Evolutionary conservation across 2,888 invertebrate species (phyloP).

Genomic region (Phortica okadai): DNA sequence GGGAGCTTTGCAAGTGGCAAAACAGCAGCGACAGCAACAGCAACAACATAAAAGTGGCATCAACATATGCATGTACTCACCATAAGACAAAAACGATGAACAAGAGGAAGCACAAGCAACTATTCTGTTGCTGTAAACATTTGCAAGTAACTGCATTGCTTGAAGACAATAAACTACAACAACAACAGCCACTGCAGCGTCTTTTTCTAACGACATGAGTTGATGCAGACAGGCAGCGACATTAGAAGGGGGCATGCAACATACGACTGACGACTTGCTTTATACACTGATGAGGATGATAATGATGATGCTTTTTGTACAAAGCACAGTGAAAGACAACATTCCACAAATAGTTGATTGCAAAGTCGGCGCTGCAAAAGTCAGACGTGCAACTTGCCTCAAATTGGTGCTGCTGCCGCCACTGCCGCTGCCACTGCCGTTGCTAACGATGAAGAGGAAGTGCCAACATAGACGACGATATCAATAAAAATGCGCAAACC

Average conservation of each 20-base stretch:
- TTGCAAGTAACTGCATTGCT: constrained; percentile 1
- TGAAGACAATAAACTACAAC: constrained; percentile 1
- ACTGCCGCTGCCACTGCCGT: not conserved
- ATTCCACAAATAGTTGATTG: constrained; percentile 55
- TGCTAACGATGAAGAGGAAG: constrained; percentile 44
- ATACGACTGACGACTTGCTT: not conserved
- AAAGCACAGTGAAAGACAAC: constrained; percentile 40
- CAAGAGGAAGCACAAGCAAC: not conserved
- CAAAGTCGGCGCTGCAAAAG: not conserved
- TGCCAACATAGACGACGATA: constrained; percentile 55
- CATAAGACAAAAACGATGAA: not conserved
- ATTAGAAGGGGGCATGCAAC: not conserved
- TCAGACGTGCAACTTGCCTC: constrained; percentile 13
- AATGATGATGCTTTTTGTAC: not conserved
- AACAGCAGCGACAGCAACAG: not conserved
- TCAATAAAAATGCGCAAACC: constrained; percentile 56
- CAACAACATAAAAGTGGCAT: not conserved
- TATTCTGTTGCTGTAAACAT: not conserved
- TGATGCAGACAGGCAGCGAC: not conserved
- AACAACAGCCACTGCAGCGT: not conserved
- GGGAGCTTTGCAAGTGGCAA: not conserved
- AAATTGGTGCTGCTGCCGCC: not conserved
- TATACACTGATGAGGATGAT: not conserved
- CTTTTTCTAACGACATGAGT: too few species aligned
- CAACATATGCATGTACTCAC: not conserved